Base-by-base conservation (phyloP, 2,888 invertebrate species). In the Dolichopus griseipennis region DNA sequence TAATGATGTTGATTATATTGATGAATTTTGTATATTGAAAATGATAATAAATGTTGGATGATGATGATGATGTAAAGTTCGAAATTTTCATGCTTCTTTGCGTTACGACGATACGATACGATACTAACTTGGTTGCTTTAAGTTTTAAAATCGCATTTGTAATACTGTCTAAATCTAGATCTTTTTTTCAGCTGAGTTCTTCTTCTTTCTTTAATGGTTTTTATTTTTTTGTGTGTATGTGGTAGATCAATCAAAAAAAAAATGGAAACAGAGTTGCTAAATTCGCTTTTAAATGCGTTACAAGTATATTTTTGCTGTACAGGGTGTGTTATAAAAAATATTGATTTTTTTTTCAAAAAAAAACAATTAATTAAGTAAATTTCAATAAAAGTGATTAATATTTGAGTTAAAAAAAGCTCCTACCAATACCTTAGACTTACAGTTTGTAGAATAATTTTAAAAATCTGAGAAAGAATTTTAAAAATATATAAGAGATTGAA, bases 161-260 rank as follows among this genome's bases (percentile, higher is more conserved):
- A 52, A 52, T 18, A 52, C 52, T 6, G 52, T 52, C 52, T 52
- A 52, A 52, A 52, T 52, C 52, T 52, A 52, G 52, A 52, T 52
- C 52, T 52, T 52, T 52, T 43, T 37, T 52, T 52, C 52, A 52
- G 15, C n/a, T 52, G 52, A 52, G 52, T 52, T 52, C 52, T 52
- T 12, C 8, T 52, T 52, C 6, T 27, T 37, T 10, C 37, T 37
- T 37, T 10, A 10, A 37, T 37, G 8, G 2, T 2, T 52, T 15
- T 52, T 52, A 18, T 15, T 52, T 52, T 52, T 52, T 15, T 12
- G n/a, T 18, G 2, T 18, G 4, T 18, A 18, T 18, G 52, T 52
- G 18, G 9, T 18, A 18, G 9, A 52, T 6, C 6, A 52, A 52
- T 52, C 18, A 52, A 52, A 52, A 52, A 52, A 52, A 18, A 52